Evolutionary conservation across 2,888 invertebrate species (phyloP).

Genomic region (Adelognathus sp.): DNA sequence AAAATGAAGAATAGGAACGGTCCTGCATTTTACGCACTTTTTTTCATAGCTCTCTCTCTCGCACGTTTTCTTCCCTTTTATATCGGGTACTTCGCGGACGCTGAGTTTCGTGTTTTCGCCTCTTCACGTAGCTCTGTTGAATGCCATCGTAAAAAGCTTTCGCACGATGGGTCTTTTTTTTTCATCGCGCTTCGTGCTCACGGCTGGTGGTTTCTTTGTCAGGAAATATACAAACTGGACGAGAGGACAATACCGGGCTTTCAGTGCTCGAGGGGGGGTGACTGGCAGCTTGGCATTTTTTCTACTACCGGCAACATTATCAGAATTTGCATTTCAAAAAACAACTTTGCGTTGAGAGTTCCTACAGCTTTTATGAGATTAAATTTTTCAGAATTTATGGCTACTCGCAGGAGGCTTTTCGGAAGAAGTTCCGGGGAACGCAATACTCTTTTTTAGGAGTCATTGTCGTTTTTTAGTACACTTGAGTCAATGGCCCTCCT

Average conservation of each 20-base stretch:
- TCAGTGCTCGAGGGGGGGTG: neutral
- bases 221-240: neutral
- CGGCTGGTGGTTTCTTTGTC: neutral
- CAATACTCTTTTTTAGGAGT: too few relatives aligned
- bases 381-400: too few relatives aligned
- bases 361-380: too few relatives aligned
- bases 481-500: too few relatives aligned
- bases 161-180: neutral
- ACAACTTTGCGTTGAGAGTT: too few relatives aligned
- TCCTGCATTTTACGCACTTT: neutral
- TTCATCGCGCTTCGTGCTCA: neutral
- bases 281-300: neutral
- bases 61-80: neutral
- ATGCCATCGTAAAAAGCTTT: neutral
- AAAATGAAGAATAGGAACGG: neutral
- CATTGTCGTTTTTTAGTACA: too few relatives aligned
- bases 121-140: neutral
- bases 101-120: neutral
- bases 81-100: neutral
- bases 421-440: too few relatives aligned
- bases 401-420: too few relatives aligned
- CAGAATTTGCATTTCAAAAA: too few relatives aligned
- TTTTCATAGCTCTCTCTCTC: neutral
- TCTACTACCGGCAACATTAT: neutral
- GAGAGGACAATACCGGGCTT: constrained; percentile 17